Base-by-base conservation (phyloP, 92 coral and sea anemone genomes). In the Nematostella vectensis region DNA sequence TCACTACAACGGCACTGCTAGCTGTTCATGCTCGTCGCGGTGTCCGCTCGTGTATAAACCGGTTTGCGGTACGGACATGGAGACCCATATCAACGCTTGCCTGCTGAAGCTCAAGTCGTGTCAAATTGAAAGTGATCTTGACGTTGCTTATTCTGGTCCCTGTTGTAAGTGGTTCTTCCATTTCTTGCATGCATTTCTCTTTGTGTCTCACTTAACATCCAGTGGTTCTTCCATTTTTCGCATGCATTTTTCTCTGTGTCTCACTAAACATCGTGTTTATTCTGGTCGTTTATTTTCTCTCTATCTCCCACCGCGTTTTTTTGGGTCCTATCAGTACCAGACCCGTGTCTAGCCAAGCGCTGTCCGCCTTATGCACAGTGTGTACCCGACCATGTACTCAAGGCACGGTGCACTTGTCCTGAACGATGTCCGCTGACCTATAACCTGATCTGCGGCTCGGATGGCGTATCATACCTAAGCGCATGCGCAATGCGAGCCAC, bases 341-440 rank as follows among this genome's bases (percentile, higher is more conserved):
- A 77, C 59, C 88, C 88, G 38, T 93, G 99, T 57, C 69, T 55
- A 28, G 68, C 82, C 36, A 78, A 81, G 60, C 68, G 60, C 25
- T 93, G 99, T 39, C 94, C 77, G 12, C 75, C 68, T 22, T 82
- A 87, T 44, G 88, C 99, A 9, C 58, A 72, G 50, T 93, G 99
- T 59, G 83, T 60, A 13, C 61, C 67, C 27, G 76, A 64, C 53
- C 67, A 71, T 18, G 61, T 69, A 37, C 75, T 70, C 20, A 54
- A 52, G 50, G 81, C 96, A 3, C 58, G 50, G 33, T 93, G 99
- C 55, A 57, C 62, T 15, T 93, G 99, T 58, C 88, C 93, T 4
- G 31, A 70, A 26, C 57, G 55, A 54, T 93, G 99, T 59, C 73
- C 82, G 0, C 81, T 93, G 25, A 69, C 65, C 48, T 87, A 77